Conservation (phyloP, 2,113 vertebrate species). For the Zosterops lateralis region DNA sequence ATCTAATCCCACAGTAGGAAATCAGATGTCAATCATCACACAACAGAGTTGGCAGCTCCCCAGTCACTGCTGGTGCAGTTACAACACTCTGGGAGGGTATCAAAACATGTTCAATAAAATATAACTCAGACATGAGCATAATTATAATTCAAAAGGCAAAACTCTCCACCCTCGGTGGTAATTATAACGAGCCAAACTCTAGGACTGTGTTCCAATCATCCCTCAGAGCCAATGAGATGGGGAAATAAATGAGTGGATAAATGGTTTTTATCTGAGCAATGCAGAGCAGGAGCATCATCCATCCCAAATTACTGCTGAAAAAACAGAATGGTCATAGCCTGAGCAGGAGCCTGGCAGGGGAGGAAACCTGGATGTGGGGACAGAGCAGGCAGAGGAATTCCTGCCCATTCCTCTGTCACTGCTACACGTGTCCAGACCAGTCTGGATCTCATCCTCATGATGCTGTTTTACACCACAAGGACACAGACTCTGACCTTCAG, state of each 20-base stretch:
- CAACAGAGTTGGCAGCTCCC: not conserved
- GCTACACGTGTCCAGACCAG: fast-evolving
- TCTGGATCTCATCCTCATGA: not conserved
- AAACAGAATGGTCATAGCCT: not conserved
- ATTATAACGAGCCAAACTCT: not conserved
- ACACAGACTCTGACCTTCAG: no score
- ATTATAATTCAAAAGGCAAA: not conserved
- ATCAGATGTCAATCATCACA: not conserved
- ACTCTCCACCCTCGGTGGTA: not conserved
- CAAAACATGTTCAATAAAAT: not conserved
- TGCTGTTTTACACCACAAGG: no score
- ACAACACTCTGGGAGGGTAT: not conserved
- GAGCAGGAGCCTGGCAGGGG: not conserved
- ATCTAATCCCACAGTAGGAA: not conserved
- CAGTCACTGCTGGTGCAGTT: not conserved
- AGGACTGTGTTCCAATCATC: not conserved
- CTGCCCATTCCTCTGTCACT: not conserved
- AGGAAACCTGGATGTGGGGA: not conserved
- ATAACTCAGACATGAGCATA: not conserved
- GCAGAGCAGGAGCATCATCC: not conserved
- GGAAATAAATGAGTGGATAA: not conserved
- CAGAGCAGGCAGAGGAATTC: not conserved
- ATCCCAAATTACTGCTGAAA: not conserved
- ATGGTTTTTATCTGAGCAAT: not conserved
- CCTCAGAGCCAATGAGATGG: not conserved